Conservation (phyloP, 1,140 invertebrate genomes). For the Lutraria rhynchaena region DNA sequence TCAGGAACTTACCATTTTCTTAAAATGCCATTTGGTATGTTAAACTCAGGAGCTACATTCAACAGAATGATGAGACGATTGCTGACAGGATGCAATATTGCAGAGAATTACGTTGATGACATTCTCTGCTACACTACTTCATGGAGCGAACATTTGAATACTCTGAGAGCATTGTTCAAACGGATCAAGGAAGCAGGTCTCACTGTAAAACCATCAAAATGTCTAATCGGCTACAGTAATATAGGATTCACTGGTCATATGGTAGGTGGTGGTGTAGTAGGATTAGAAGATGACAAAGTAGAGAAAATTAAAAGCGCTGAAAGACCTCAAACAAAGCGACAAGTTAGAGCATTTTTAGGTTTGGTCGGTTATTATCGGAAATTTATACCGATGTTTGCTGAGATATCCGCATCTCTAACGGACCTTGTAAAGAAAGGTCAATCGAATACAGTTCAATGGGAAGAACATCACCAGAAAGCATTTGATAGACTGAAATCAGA, state of each 20-base stretch:
- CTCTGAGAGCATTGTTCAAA: slow-evolving; percentile 38
- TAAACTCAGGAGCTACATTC: slow-evolving; percentile 57
- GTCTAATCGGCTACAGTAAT: slow-evolving; percentile 33
- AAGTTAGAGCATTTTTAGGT: slow-evolving; percentile 81
- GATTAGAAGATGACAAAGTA: slow-evolving; percentile 72
- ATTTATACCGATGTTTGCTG: slow-evolving; percentile 75
- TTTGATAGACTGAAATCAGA: slow-evolving; percentile 19
- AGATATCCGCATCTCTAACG: slow-evolving; percentile 66
- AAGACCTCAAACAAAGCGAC: slow-evolving; percentile 75
- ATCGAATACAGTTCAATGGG: slow-evolving; percentile 15
- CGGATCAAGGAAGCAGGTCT: slow-evolving; percentile 48
- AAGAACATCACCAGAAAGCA: neutral
- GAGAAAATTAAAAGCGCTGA: slow-evolving; percentile 73
- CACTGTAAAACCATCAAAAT: slow-evolving; percentile 57
- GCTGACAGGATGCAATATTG: slow-evolving; percentile 36
- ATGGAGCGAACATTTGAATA: slow-evolving; percentile 37
- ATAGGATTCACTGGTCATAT: slow-evolving; percentile 52
- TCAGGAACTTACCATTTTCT: slow-evolving; percentile 57
- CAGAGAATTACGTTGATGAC: slow-evolving; percentile 68
- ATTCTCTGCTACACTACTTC: slow-evolving; percentile 45
- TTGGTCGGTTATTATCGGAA: slow-evolving; percentile 80
- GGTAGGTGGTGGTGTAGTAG: slow-evolving; percentile 42
- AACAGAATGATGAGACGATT: slow-evolving; percentile 62
- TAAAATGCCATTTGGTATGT: slow-evolving; percentile 67
- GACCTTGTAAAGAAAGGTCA: slow-evolving; percentile 70